A percentile compares a stretch with the other conserved stretches of the same genome.
These are phyloP conservation scores for Orussus abietinus DNA, from an alignment of 1,140 invertebrate species.

Conservation along the genomic window DNA sequence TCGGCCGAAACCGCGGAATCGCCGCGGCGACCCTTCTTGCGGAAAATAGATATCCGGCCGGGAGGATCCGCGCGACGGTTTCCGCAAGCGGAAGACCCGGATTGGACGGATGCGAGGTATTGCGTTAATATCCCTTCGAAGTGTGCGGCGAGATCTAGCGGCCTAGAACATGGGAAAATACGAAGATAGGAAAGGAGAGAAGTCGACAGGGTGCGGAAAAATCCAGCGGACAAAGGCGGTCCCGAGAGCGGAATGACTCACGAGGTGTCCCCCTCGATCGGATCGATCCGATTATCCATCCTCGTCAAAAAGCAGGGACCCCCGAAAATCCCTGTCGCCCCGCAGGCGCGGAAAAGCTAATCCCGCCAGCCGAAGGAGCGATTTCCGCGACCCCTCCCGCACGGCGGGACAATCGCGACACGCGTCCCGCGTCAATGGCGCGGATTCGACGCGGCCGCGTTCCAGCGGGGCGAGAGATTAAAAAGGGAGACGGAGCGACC, in stretches of 20 bases:
- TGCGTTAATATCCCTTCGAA: conserved; percentile 20
- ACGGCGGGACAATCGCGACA: background rate
- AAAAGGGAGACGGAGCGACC: background rate
- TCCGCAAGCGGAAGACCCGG: too few species aligned
- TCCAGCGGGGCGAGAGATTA: background rate
- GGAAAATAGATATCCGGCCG: too few species aligned
- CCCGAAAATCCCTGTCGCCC: conserved; percentile 13
- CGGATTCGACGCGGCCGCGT: too few species aligned
- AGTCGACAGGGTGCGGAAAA: too few species aligned
- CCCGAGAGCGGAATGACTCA: conserved; percentile 27
- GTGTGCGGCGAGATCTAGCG: too few species aligned
- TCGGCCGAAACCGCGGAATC: too few species aligned
- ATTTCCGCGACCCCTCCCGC: background rate
- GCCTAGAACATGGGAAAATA: too few species aligned
- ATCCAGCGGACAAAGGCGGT: too few species aligned
- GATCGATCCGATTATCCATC: conserved; percentile 47
- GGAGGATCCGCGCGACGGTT: too few species aligned
- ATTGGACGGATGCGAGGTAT: background rate
- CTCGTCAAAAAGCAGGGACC: conserved; percentile 37
- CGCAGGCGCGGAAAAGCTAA: conserved; percentile 27
- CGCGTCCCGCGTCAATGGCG: background rate
- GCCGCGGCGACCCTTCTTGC: too few species aligned
- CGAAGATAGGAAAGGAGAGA: conserved; percentile 15
- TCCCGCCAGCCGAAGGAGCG: conserved; percentile 30
- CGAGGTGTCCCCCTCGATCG: conserved; percentile 33